A percentile compares a stretch with the other conserved stretches of the same genome.
Conservation (phyloP, 37 sponge, comb jelly and placozoan genomes). For the Geodia barretti region DNA sequence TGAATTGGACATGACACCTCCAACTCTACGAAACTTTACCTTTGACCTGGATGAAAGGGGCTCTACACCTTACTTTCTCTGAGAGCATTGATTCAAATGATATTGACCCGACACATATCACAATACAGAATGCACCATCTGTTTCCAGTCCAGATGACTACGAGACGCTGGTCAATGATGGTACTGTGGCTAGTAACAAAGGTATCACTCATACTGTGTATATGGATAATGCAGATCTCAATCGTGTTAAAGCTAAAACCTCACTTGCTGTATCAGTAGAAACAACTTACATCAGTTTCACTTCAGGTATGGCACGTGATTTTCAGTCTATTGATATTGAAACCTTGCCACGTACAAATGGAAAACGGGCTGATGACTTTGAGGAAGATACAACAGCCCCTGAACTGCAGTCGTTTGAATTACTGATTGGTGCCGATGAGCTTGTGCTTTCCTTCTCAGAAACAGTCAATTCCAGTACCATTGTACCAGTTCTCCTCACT, state of each 20-base stretch:
- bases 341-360: constrained; percentile 36
- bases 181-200: constrained; percentile 25
- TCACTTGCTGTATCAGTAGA: constrained; percentile 59
- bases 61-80: constrained; percentile 59
- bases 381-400: constrained; percentile 66
- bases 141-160: constrained; percentile 14
- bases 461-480: constrained; percentile 63
- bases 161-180: constrained; percentile 10
- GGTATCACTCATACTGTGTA: constrained; percentile 44
- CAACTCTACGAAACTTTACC: constrained; percentile 64
- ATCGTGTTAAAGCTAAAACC: constrained; percentile 69
- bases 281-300: constrained; percentile 79
- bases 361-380: constrained; percentile 40
- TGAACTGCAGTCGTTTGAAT: constrained; percentile 45
- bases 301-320: constrained; percentile 49
- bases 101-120: constrained; percentile 44
- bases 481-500: constrained; percentile 55
- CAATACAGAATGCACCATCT: constrained; percentile 45
- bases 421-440: constrained; percentile 57
- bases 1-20: constrained; percentile 62
- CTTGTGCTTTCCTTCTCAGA: constrained; percentile 74
- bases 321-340: constrained; percentile 41
- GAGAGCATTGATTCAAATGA: constrained; percentile 64
- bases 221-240: constrained; percentile 58
- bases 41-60: constrained; percentile 67